Conservation (phyloP, 2,888 invertebrate genomes). For the Parnassius glacialis region DNA sequence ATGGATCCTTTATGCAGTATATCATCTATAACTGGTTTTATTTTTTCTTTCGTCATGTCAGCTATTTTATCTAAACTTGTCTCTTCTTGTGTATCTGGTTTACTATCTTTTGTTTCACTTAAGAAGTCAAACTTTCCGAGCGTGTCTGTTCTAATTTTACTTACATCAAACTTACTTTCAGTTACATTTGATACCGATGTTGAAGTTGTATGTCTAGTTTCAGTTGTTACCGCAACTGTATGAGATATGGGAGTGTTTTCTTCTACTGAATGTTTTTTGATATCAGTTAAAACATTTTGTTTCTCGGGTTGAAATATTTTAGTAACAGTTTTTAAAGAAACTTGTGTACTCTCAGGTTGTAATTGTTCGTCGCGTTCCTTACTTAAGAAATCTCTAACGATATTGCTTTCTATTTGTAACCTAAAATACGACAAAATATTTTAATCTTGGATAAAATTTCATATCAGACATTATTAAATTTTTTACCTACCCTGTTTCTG, state of each 20-base stretch:
- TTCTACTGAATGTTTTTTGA: constrained; percentile 28
- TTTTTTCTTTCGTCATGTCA: constrained; percentile 68
- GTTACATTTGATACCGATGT: constrained; percentile 28
- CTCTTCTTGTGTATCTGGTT: constrained; percentile 41
- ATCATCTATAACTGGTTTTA: constrained; percentile 70
- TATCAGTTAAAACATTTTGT: constrained; percentile 29
- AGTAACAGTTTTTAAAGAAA: constrained; percentile 24
- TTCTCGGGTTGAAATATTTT: constrained; percentile 27
- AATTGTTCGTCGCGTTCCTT: constrained; percentile 65
- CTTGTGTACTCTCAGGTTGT: constrained; percentile 50
- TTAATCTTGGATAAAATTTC: background rate
- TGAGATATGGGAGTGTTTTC: constrained; percentile 17
- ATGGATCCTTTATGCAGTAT: constrained; percentile 67
- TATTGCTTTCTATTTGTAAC: constrained; percentile 54
- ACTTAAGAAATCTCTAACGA: constrained; percentile 56
- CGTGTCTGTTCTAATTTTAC: constrained; percentile 68
- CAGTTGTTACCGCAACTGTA: constrained; percentile 8
- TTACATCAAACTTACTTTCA: constrained; percentile 62
- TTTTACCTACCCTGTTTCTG: constrained; percentile 66
- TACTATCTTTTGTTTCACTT: constrained; percentile 44
- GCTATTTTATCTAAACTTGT: constrained; percentile 49
- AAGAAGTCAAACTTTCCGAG: constrained; percentile 60
- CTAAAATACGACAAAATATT: constrained; percentile 30
- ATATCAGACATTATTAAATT: background rate
- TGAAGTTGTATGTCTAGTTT: constrained; percentile 9